Evolutionary conservation across 1,140 invertebrate genomes (phyloP).

Genomic region (Drosophila azteca): DNA sequence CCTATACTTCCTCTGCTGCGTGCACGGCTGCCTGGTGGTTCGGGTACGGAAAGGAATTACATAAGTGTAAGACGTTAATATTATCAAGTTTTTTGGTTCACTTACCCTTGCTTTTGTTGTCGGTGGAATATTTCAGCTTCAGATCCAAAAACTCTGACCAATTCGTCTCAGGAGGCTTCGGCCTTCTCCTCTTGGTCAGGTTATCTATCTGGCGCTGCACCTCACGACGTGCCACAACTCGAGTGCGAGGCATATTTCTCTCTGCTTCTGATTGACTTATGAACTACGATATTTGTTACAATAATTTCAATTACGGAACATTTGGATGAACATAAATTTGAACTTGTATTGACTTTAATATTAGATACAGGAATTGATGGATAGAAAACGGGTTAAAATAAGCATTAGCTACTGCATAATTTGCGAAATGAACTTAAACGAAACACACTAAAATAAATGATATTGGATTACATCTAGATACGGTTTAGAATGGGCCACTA

Average conservation of each 20-base stretch:
- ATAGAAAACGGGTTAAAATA: conserved; percentile 16
- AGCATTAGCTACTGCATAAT: not conserved
- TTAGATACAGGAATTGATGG: conserved; percentile 6
- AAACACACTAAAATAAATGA: conserved; percentile 41
- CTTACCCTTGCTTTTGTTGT: conserved; percentile 23
- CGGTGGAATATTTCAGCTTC: conserved; percentile 14
- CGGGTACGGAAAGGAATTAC: not conserved
- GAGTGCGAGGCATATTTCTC: conserved; percentile 62
- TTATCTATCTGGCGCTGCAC: too few species aligned
- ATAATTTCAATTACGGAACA: too few species aligned
- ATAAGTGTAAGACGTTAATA: not conserved
- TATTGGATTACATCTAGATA: conserved; percentile 29
- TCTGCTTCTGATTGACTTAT: not conserved
- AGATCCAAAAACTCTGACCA: conserved; percentile 44
- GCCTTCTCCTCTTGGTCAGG: conserved; percentile 49
- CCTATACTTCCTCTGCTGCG: too few species aligned
- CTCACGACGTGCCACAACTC: conserved; percentile 32
- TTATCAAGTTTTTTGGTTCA: not conserved
- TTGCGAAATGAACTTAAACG: conserved; percentile 32
- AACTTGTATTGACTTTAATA: conserved; percentile 9
- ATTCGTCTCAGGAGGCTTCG: conserved; percentile 52
- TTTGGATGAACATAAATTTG: conserved; percentile 23
- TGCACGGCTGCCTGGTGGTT: not conserved
- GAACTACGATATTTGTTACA: too few species aligned
- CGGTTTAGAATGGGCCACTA: conserved; percentile 24